Conservation (phyloP, 2,113 vertebrate species). For the Heliornis fulica region DNA sequence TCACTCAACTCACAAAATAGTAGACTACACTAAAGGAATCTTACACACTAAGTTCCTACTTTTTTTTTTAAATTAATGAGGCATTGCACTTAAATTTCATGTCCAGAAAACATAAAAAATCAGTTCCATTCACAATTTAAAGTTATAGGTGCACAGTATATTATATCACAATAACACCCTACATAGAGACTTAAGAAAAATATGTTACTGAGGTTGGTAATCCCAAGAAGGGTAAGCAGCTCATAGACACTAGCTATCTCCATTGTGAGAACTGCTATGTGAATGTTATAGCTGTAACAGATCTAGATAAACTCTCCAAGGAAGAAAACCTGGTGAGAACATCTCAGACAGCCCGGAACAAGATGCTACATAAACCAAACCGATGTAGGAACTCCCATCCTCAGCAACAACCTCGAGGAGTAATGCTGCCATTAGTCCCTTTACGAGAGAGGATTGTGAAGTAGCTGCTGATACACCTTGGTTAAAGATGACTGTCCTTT, state of each 20-base stretch:
- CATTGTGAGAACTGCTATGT: not conserved
- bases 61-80: not conserved
- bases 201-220: not conserved
- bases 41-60: not conserved
- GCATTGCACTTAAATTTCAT: not conserved
- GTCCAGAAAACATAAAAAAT: not conserved
- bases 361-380: not conserved
- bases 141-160: not conserved
- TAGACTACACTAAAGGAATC: not conserved
- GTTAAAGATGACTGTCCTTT: not conserved
- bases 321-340: not conserved
- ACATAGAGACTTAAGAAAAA: not conserved
- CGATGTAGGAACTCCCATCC: not conserved
- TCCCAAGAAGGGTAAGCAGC: not conserved
- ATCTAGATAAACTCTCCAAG: not conserved
- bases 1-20: not conserved
- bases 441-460: not conserved
- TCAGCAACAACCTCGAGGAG: not conserved
- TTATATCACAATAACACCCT: not conserved
- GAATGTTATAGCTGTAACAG: not conserved
- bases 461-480: not conserved
- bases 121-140: not conserved
- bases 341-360: not conserved
- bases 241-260: not conserved
- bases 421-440: not conserved